A percentile compares a stretch with the other conserved stretches of the same genome.
Evolutionary conservation across 2,797 vertebrate genomes (phyloP).

Genomic region (Helostoma temminkii): DNA sequence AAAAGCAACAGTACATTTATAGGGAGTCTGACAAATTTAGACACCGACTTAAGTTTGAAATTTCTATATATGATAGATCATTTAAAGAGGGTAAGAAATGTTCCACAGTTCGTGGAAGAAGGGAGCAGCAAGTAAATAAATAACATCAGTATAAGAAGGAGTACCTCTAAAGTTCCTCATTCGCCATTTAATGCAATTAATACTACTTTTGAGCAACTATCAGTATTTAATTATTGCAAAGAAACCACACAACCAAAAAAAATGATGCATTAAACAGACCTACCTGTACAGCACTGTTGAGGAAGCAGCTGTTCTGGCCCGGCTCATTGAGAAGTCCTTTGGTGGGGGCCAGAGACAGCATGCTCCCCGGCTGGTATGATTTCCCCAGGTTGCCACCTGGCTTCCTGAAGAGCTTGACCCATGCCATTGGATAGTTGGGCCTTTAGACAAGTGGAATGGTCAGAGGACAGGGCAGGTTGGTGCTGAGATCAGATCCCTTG

Average conservation of each 20-base stretch:
- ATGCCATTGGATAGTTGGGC: constrained; percentile 90
- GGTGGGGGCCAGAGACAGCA: constrained; percentile 96
- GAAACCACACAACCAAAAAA: constrained; percentile 2
- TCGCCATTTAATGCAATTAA: no score
- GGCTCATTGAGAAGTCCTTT: constrained; percentile 97
- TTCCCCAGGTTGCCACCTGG: constrained; percentile 93
- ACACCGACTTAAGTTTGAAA: constrained; percentile 50
- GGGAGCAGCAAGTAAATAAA: constrained; percentile 1
- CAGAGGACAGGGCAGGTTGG: constrained; percentile 18
- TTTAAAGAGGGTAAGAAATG: constrained; percentile 6
- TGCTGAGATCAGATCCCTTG: constrained; percentile 36
- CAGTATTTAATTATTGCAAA: no score
- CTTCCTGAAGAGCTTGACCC: constrained; percentile 94
- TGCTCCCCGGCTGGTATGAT: constrained; percentile 95
- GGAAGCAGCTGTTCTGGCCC: constrained; percentile 99
- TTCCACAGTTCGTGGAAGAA: background rate
- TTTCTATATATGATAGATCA: constrained; percentile 22
- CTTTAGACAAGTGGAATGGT: constrained; percentile 53
- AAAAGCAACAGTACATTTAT: constrained; percentile 39
- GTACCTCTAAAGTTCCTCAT: background rate
- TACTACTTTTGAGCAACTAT: no score
- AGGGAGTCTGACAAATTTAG: constrained; percentile 42
- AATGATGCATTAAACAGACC: constrained; percentile 34
- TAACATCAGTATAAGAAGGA: no score
- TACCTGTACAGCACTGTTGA: constrained; percentile 99